These are phyloP conservation scores for Gorsachius magnificus DNA, from an alignment of 2,797 vertebrate species.

Conservation along the genomic window DNA sequence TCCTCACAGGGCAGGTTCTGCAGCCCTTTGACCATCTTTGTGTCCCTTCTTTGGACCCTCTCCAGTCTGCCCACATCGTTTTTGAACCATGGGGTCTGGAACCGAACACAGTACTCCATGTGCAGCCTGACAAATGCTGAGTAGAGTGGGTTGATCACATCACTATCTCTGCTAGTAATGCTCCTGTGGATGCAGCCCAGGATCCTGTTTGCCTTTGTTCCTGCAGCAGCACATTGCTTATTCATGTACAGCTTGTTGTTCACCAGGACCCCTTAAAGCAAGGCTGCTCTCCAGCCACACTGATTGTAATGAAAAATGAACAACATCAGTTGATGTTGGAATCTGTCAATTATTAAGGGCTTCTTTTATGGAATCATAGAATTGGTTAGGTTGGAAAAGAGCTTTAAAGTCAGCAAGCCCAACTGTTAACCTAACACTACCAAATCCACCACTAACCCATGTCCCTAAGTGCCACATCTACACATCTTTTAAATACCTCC, in stretches of 20 bases:
- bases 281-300: neutral
- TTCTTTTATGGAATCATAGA: neutral
- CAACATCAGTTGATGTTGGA: neutral
- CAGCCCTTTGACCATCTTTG: neutral
- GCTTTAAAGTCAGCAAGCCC: too few relatives aligned
- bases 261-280: neutral
- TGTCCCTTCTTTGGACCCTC: neutral
- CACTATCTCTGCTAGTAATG: neutral
- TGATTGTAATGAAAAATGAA: neutral
- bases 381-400: neutral
- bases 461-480: neutral
- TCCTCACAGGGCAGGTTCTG: neutral
- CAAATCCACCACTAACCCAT: neutral
- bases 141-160: neutral
- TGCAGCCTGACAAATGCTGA: neutral
- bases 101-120: neutral
- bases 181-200: accelerated
- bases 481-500: neutral
- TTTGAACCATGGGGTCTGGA: neutral
- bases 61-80: neutral
- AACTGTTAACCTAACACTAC: too few relatives aligned
- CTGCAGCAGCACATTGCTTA: neutral
- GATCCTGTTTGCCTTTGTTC: neutral
- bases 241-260: neutral
- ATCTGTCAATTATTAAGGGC: neutral